Percentiles rank a stretch among this genome's conserved stretches.
These are phyloP conservation scores for Oreochromis niloticus DNA, from an alignment of 2,113 vertebrate genomes.

Conservation along the genomic window DNA sequence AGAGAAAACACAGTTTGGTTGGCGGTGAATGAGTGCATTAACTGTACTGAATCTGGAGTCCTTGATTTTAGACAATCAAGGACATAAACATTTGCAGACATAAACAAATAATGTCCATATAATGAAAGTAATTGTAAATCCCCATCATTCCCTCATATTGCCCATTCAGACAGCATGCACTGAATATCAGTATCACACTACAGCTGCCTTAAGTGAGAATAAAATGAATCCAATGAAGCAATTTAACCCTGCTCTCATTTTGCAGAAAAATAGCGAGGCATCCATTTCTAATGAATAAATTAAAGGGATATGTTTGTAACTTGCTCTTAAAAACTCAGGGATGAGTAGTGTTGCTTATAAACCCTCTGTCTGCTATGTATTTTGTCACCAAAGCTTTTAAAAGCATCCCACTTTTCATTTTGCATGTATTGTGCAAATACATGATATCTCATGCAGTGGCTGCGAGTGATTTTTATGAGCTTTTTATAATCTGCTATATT, in stretches of 20 bases:
- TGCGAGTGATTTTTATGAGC: constrained; percentile 32
- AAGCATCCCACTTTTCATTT: constrained; percentile 34
- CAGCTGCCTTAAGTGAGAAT: not conserved
- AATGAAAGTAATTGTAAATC: not conserved
- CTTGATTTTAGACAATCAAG: not conserved
- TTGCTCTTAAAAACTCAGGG: not conserved
- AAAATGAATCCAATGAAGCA: not conserved
- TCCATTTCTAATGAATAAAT: not conserved
- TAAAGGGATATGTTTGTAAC: not conserved
- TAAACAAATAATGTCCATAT: not conserved
- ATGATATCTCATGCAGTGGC: not conserved
- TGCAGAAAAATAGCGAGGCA: not conserved
- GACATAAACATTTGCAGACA: not conserved
- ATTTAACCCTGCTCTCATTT: not conserved
- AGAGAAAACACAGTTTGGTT: not conserved
- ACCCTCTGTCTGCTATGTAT: not conserved
- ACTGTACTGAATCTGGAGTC: not conserved
- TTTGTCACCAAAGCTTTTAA: constrained; percentile 37
- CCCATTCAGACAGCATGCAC: not conserved
- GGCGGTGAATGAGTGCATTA: not conserved
- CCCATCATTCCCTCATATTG: not conserved
- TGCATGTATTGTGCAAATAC: constrained; percentile 50
- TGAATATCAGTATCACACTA: not conserved
- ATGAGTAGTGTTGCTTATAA: not conserved
- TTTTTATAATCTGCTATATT: constrained; percentile 25